Conservation (phyloP, 1,140 invertebrate species). For the Eciton burchellii region DNA sequence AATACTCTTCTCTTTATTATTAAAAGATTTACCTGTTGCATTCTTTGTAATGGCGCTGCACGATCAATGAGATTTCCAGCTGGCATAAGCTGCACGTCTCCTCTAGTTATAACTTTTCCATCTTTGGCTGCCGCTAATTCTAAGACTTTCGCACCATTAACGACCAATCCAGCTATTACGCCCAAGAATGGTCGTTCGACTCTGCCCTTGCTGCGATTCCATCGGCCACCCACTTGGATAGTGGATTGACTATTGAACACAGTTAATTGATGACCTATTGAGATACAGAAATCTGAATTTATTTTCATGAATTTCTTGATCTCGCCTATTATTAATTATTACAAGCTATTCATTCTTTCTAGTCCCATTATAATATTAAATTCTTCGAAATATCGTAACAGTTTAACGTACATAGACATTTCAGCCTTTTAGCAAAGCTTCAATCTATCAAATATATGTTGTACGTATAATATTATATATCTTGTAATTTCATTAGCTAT, state of each 20-base stretch:
- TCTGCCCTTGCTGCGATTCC: conserved; percentile 88
- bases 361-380: too few species aligned
- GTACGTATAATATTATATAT: too few species aligned
- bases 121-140: conserved; percentile 94
- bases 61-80: conserved; percentile 90
- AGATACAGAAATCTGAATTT: neutral
- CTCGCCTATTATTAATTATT: neutral
- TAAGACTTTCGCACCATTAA: conserved; percentile 94
- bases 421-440: too few species aligned
- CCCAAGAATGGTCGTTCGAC: conserved; percentile 94
- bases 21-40: conserved; percentile 90
- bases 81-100: conserved; percentile 89
- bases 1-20: neutral
- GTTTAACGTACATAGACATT: too few species aligned
- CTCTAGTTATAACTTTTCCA: conserved; percentile 89
- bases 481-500: too few species aligned
- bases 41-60: conserved; percentile 90
- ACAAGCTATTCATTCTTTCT: neutral
- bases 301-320: neutral
- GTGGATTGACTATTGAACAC: conserved; percentile 97
- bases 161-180: conserved; percentile 94
- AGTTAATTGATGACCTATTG: conserved; percentile 93
- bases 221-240: conserved; percentile 95
- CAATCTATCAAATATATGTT: too few species aligned
- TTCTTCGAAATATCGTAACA: too few species aligned